Conservation (phyloP, 2,113 vertebrate species). For the Ondatra zibethicus region DNA sequence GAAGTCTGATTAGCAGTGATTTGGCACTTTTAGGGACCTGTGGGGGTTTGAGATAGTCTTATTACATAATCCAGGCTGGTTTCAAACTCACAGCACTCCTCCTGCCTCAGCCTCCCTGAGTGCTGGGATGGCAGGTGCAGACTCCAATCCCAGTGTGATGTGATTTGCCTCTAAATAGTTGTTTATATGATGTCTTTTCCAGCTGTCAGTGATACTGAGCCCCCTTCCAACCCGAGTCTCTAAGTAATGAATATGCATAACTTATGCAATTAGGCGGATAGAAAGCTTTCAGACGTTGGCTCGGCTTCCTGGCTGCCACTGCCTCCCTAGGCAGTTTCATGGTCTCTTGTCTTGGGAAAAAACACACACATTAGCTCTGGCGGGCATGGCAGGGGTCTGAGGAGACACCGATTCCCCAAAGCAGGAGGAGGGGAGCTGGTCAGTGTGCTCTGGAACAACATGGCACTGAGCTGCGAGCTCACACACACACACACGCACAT, state of each 20-base stretch:
- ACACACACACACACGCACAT: no score
- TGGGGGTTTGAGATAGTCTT: neutral
- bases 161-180: neutral
- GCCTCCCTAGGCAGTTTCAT: neutral
- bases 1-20: accelerated
- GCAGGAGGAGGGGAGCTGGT: neutral
- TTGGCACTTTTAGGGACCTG: neutral
- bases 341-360: neutral
- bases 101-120: neutral
- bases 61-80: neutral
- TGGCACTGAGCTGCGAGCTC: neutral
- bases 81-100: neutral
- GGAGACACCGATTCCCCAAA: no score
- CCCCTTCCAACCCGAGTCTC: no score
- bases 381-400: neutral
- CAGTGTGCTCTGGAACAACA: neutral
- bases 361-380: neutral
- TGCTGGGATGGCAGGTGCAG: neutral
- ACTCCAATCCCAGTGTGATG: no score
- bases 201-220: neutral
- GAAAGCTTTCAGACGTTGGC: slow-evolving; percentile 26
- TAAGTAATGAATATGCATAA: neutral
- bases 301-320: neutral
- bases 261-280: neutral
- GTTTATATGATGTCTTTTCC: neutral